Conservation (phyloP, 2,888 invertebrate species). For the Pilophorus perplexus region DNA sequence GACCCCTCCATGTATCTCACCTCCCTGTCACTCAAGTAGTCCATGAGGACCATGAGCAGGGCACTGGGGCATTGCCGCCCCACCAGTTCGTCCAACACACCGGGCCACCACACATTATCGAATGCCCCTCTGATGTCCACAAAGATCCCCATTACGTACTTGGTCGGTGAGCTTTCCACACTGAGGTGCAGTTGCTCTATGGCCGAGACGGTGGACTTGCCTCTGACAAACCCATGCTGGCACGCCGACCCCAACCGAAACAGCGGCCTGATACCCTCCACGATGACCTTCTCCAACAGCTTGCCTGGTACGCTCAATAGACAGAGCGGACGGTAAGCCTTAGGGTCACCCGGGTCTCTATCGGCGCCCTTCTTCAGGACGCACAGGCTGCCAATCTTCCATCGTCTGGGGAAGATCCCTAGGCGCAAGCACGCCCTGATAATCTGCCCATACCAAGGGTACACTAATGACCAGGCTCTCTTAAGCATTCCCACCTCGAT, state of each 20-base stretch:
- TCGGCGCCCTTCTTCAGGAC: neutral
- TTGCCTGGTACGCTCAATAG: neutral
- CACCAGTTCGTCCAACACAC: too few relatives aligned
- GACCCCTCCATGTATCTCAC: too few relatives aligned
- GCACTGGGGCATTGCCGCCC: too few relatives aligned
- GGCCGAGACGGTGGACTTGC: neutral
- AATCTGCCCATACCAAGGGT: neutral
- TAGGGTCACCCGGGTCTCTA: neutral
- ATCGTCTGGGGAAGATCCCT: neutral
- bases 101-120: too few relatives aligned
- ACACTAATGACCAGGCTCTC: neutral
- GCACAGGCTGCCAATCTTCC: neutral
- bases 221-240: neutral
- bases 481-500: neutral
- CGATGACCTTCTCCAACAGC: neutral
- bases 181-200: too few relatives aligned
- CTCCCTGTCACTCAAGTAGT: too few relatives aligned
- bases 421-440: neutral
- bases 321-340: neutral
- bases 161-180: too few relatives aligned
- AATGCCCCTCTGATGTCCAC: too few relatives aligned
- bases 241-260: neutral
- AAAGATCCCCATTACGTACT: too few relatives aligned
- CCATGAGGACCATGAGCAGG: too few relatives aligned
- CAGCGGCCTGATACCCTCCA: neutral